Base-by-base conservation (phyloP, 2,888 invertebrate species). In the Leptarthrus brevirostris region DNA sequence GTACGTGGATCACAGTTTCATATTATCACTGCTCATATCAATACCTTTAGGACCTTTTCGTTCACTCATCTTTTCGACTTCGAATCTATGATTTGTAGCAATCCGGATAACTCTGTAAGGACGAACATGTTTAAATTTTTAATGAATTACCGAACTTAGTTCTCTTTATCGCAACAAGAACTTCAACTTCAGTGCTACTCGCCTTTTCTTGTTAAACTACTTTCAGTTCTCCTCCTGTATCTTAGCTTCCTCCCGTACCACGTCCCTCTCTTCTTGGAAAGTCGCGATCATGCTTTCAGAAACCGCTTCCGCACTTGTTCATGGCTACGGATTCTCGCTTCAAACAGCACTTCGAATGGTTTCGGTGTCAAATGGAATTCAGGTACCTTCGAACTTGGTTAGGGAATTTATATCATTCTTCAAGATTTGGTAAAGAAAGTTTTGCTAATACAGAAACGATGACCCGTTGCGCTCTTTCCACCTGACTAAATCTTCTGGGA, bases 311-410 rank as follows among this genome's bases (percentile, higher is more conserved):
- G 30, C n/a, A 75, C 22, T 16, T 66, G 20, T n/a, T 47, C 58
- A 26, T 74, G 22, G 10, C 14, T 52, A 30, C 22, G 24, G 74
- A 77, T 76, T 40, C 72, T 70, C 16, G 73, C 56, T 3, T 76
- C 76, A 66, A 74, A 66, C 64, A 78, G 54, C 8, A 77, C 16
- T 58, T 77, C 74, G 44, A 77, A 77, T 12, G 76, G 18, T 70
- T 74, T 72, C 75, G 22, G 16, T 74, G 73, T 30, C 44, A 74
- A 2, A 74, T 76, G 3, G 74, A 61, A 12, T 77, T 77, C 6
- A 74, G 64, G 3, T 26, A 40, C 16, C 58, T 34, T 73, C 74
- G 74, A 0, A 77, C 54, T 4, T 40, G 24, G 30, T 30, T 8
- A 5, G 30, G 3, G 8, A 30, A 6, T 56, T 30, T 2, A 56